phyloP scores from a whole-genome alignment of 2,113 vertebrate species.

The Sialia sialis region DNA sequence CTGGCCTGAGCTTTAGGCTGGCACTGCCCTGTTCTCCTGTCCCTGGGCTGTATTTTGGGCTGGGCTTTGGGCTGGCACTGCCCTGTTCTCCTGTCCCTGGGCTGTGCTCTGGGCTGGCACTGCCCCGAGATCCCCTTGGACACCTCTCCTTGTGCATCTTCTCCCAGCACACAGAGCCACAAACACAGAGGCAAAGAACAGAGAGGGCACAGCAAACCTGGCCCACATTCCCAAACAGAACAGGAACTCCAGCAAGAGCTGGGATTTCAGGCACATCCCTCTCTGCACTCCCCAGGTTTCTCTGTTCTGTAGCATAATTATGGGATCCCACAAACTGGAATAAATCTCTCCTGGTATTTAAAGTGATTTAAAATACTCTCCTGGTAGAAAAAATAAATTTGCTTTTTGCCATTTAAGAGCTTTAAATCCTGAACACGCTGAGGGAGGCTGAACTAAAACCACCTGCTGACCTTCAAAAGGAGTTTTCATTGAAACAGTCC shows the following conservation, averaged over 20 bases:
- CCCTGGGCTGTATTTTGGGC: no score
- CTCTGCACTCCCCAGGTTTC: background rate
- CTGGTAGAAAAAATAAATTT: background rate
- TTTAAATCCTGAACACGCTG: background rate
- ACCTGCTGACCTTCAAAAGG: slow-evolving; percentile 26
- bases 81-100: no score
- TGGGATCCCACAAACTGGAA: background rate
- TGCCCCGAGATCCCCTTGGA: no score
- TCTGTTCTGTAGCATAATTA: background rate
- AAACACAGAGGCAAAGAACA: background rate
- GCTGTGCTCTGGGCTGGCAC: fast-evolving
- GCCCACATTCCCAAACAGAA: fast-evolving
- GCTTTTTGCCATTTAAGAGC: slow-evolving; percentile 4
- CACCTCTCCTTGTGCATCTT: fast-evolving
- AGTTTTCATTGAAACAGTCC: background rate
- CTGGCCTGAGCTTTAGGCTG: no score
- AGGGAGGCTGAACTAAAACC: background rate
- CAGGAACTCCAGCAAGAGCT: background rate
- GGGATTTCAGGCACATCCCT: background rate
- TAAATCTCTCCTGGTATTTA: background rate
- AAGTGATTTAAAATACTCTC: background rate
- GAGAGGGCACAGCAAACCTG: background rate
- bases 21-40: no score
- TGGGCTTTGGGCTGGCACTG: background rate
- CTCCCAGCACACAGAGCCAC: fast-evolving